Evolutionary conservation across 2,797 vertebrate species (phyloP).

Genomic region (Epinephelus malabaricus): DNA sequence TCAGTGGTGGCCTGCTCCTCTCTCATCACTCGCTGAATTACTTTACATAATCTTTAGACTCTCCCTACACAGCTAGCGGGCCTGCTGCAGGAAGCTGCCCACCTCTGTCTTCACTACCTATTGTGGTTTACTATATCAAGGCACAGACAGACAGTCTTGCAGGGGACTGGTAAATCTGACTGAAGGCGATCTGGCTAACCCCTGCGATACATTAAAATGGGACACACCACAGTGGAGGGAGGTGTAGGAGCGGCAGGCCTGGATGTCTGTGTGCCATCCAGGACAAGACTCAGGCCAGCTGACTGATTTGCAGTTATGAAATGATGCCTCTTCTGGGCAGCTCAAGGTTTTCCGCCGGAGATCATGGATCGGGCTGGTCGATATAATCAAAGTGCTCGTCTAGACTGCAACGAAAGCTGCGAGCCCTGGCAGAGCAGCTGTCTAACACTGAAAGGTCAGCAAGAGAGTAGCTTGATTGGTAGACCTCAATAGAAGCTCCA

Average conservation of each 20-base stretch:
- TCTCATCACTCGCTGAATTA: conserved; percentile 83
- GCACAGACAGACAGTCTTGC: conserved; percentile 37
- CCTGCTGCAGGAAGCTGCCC: conserved; percentile 55
- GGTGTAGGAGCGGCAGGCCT: conserved; percentile 5
- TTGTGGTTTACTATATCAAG: conserved; percentile 65
- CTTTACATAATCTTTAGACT: conserved; percentile 86
- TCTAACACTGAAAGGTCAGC: conserved; percentile 70
- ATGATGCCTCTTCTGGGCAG: conserved; percentile 54
- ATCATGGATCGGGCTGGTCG: conserved; percentile 63
- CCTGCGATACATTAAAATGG: conserved; percentile 46
- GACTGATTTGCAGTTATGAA: conserved; percentile 63
- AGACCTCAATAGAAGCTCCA: conserved; percentile 2
- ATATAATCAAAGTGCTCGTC: conserved; percentile 66
- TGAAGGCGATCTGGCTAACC: conserved; percentile 40
- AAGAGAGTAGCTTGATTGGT: conserved; percentile 43
- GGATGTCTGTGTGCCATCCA: conserved; percentile 23
- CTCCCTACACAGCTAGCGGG: conserved; percentile 51
- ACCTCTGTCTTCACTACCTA: conserved; percentile 62
- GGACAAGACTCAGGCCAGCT: background rate
- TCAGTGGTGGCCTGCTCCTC: conserved; percentile 81
- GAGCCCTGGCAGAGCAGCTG: conserved; percentile 41
- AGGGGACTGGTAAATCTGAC: conserved; percentile 45
- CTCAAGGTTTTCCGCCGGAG: conserved; percentile 59
- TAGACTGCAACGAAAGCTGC: conserved; percentile 55
- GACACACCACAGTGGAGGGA: conserved; percentile 24